These are phyloP conservation scores for Caranx ignobilis DNA, from an alignment of 2,113 vertebrate species.

Conservation along the genomic window DNA sequence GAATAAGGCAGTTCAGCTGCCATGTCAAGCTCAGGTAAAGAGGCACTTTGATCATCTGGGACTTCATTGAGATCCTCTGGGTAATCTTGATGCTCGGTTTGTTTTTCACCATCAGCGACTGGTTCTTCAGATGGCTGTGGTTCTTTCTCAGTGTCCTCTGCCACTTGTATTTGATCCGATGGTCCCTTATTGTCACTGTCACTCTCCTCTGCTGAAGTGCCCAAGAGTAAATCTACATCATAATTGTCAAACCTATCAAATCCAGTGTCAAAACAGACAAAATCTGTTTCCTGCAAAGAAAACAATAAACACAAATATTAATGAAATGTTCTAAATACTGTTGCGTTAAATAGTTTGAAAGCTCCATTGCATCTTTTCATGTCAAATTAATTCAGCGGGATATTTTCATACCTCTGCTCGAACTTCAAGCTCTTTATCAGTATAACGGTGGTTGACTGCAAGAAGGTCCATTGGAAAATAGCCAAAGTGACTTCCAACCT, in stretches of 20 bases:
- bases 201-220: conserved; percentile 44
- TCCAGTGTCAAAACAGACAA: conserved; percentile 94
- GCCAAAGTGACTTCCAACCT: conserved; percentile 94
- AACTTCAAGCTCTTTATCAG: conserved; percentile 88
- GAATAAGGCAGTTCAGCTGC: conserved; percentile 10
- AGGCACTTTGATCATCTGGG: conserved; percentile 61
- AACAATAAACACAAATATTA: conserved; percentile 2
- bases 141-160: conserved; percentile 30
- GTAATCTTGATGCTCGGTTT: conserved; percentile 23
- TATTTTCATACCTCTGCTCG: conserved; percentile 88
- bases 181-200: conserved; percentile 34
- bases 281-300: conserved; percentile 93
- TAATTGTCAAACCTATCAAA: conserved; percentile 92
- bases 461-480: conserved; percentile 96
- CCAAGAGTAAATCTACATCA: conserved; percentile 88
- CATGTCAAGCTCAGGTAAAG: conserved; percentile 35
- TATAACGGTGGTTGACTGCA: conserved; percentile 90
- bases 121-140: conserved; percentile 38
- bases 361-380: background rate
- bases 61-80: conserved; percentile 46
- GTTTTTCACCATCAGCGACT: conserved; percentile 10
- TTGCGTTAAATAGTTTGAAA: background rate
- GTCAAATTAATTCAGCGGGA: background rate
- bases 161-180: conserved; percentile 29
- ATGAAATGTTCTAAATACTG: background rate